These are phyloP conservation scores for Budorcas taxicolor DNA, from an alignment of 2,113 vertebrate species.

Conservation along the genomic window DNA sequence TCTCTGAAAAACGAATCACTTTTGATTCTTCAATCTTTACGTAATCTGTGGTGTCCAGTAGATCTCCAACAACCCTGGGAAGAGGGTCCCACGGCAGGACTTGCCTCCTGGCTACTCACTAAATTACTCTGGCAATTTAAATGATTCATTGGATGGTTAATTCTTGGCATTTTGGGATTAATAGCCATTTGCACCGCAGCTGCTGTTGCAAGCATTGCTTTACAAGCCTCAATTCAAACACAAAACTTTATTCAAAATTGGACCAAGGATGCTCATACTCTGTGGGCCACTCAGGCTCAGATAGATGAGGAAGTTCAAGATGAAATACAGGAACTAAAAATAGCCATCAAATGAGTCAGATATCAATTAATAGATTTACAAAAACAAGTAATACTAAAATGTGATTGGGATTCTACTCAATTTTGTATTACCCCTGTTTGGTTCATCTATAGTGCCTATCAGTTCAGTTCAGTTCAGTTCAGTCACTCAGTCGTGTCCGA, in stretches of 20 bases:
- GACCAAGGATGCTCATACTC: background rate
- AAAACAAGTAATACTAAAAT: background rate
- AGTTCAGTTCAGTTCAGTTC: no score
- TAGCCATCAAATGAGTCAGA: background rate
- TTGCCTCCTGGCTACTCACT: background rate
- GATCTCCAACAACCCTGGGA: background rate
- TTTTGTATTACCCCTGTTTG: background rate
- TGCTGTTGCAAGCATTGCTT: background rate
- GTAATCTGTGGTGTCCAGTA: background rate
- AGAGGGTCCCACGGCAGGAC: background rate
- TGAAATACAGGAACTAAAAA: background rate
- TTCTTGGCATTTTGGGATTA: background rate
- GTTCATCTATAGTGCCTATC: background rate
- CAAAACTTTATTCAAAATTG: background rate
- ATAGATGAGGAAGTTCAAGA: background rate
- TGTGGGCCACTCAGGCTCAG: background rate
- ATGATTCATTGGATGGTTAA: background rate
- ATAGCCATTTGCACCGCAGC: background rate
- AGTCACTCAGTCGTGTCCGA: no score
- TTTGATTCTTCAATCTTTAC: background rate
- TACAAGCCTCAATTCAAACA: background rate
- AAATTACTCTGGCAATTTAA: background rate
- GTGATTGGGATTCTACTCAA: background rate
- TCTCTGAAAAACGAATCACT: background rate
- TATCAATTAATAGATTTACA: background rate